A percentile compares a stretch with the other conserved stretches of the same genome.
Evolutionary conservation across 1,140 invertebrate species (phyloP).

Genomic region (Drosophila funebris): DNA sequence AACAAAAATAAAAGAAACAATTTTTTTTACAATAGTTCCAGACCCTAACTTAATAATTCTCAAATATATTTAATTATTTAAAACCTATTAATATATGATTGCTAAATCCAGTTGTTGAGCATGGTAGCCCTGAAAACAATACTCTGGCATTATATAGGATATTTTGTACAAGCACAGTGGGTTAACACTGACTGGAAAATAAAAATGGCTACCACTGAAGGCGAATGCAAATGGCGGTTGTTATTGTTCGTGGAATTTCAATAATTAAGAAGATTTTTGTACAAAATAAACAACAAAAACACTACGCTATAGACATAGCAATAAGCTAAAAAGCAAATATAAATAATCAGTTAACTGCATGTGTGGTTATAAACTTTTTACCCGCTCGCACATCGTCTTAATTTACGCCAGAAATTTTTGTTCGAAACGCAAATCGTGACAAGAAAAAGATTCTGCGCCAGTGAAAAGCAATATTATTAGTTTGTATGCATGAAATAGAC

Average conservation of each 20-base stretch:
- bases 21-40: too few relatives aligned
- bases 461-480: constrained; percentile 71
- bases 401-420: constrained; percentile 57
- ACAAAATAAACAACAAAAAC: constrained; percentile 80
- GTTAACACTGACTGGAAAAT: constrained; percentile 76
- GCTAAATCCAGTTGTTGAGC: not conserved
- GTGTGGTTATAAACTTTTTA: constrained; percentile 43
- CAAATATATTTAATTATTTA: not conserved
- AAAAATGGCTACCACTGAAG: constrained; percentile 80
- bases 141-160: constrained; percentile 42
- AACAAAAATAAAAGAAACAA: too few relatives aligned
- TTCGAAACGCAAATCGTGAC: constrained; percentile 56
- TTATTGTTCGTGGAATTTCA: constrained; percentile 83
- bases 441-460: constrained; percentile 60
- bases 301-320: constrained; percentile 46
- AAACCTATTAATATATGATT: not conserved
- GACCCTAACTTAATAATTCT: not conserved
- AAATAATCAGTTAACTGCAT: constrained; percentile 44
- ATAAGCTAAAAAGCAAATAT: constrained; percentile 55
- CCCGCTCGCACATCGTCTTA: constrained; percentile 38
- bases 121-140: constrained; percentile 6
- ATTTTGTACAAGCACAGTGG: constrained; percentile 15
- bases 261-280: constrained; percentile 80
- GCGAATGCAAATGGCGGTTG: constrained; percentile 80
- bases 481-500: constrained; percentile 44